These are phyloP conservation scores for Sandelia bainsii DNA, from an alignment of 2,797 vertebrate species.

Conservation along the genomic window DNA sequence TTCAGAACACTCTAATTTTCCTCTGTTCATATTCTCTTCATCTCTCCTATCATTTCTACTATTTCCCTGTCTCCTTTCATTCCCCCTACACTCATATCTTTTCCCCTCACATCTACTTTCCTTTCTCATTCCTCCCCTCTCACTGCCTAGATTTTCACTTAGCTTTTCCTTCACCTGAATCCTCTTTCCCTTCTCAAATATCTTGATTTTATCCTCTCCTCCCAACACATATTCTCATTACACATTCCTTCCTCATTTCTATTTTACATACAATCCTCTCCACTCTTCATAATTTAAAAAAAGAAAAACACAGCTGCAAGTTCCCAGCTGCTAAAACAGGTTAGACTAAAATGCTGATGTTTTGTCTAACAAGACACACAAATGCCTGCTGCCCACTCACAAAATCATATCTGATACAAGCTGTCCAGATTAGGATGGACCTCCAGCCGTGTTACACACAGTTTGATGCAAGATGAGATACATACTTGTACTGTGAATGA, in stretches of 20 bases:
- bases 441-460: not conserved
- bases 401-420: slow-evolving; percentile 24
- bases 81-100: slow-evolving; percentile 29
- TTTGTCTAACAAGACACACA: slow-evolving; percentile 29
- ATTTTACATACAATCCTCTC: slow-evolving; percentile 8
- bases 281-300: too few relatives aligned
- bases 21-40: slow-evolving; percentile 39
- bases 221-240: slow-evolving; percentile 24
- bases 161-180: slow-evolving; percentile 5
- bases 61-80: slow-evolving; percentile 39
- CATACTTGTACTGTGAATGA: not conserved
- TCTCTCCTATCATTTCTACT: slow-evolving; percentile 33
- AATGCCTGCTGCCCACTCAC: slow-evolving; percentile 7
- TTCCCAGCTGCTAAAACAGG: slow-evolving; percentile 47
- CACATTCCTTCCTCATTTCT: slow-evolving; percentile 25
- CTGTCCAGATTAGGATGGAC: slow-evolving; percentile 33
- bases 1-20: slow-evolving; percentile 59
- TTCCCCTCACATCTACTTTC: slow-evolving; percentile 11
- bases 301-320: slow-evolving; percentile 24
- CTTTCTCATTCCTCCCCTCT: slow-evolving; percentile 4
- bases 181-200: not conserved
- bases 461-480: slow-evolving; percentile 3
- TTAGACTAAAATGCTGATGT: slow-evolving; percentile 33
- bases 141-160: slow-evolving; percentile 21
- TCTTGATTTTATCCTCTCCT: slow-evolving; percentile 5